Conservation (phyloP, 2,888 invertebrate species). For the Perdita meconis region DNA sequence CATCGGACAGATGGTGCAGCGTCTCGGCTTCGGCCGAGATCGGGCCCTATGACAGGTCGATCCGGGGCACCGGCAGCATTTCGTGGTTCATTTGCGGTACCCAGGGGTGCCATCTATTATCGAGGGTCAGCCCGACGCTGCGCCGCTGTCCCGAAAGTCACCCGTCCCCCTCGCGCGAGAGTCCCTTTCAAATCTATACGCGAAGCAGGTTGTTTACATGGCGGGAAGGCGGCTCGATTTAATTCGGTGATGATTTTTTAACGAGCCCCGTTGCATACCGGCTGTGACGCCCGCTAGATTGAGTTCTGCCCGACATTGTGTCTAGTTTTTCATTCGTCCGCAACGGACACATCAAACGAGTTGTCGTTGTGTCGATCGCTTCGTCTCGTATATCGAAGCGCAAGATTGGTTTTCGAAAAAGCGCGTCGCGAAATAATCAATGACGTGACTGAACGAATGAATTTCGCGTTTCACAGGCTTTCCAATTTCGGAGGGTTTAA, state of each 20-base stretch:
- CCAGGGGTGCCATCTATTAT: constrained; percentile 84
- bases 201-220: constrained; percentile 81
- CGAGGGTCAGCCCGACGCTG: constrained; percentile 71
- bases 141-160: constrained; percentile 54
- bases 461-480: neutral
- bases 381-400: constrained; percentile 41
- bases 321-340: constrained; percentile 41
- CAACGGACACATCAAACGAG: neutral
- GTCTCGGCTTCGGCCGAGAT: too few relatives aligned
- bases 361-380: neutral
- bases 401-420: constrained; percentile 45
- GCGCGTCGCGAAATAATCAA: constrained; percentile 36
- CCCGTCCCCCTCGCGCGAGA: constrained; percentile 16
- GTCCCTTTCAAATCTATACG: constrained; percentile 60
- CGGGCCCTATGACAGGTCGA: constrained; percentile 83
- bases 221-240: constrained; percentile 79
- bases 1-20: constrained; percentile 81
- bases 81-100: constrained; percentile 85
- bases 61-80: constrained; percentile 82
- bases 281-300: constrained; percentile 54
- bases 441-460: constrained; percentile 34
- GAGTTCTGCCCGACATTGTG: constrained; percentile 42
- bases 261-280: constrained; percentile 72
- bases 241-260: constrained; percentile 84
- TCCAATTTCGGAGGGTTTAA: neutral